A percentile compares a stretch with the other conserved stretches of the same genome.
Evolutionary conservation across 2,888 invertebrate species (phyloP).

Genomic region (Macaria notata): DNA sequence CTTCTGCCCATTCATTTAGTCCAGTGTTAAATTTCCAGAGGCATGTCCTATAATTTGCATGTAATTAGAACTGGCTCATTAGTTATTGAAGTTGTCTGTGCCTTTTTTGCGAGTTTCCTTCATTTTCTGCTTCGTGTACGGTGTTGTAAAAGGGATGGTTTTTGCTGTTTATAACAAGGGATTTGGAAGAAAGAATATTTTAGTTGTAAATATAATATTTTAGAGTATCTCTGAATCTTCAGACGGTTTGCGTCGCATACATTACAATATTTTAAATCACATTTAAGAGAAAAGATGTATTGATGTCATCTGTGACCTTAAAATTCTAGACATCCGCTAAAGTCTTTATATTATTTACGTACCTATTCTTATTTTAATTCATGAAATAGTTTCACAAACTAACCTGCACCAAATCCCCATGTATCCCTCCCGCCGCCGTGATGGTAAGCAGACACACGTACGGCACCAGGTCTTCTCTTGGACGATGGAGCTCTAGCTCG

Average conservation of each 20-base stretch:
- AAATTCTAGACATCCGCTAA: too few relatives aligned
- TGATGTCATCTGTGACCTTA: too few relatives aligned
- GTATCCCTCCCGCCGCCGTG: slow-evolving; percentile 90
- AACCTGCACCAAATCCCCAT: slow-evolving; percentile 94
- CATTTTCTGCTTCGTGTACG: slow-evolving; percentile 14
- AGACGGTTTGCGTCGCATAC: too few relatives aligned
- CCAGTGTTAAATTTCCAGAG: slow-evolving; percentile 30
- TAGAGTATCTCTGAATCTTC: too few relatives aligned
- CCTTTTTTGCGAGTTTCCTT: slow-evolving; percentile 13
- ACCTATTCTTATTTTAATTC: too few relatives aligned
- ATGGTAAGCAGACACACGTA: slow-evolving; percentile 94
- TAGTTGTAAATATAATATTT: too few relatives aligned
- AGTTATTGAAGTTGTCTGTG: slow-evolving; percentile 29
- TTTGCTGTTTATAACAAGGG: too few relatives aligned
- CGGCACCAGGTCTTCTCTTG: slow-evolving; percentile 92
- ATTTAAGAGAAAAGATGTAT: too few relatives aligned
- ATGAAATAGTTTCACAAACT: slow-evolving; percentile 28
- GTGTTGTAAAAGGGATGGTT: neutral
- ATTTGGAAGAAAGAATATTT: too few relatives aligned
- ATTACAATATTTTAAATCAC: too few relatives aligned
- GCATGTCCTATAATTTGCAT: slow-evolving; percentile 34
- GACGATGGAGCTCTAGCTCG: slow-evolving; percentile 91
- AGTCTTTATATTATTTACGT: too few relatives aligned
- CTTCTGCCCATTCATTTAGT: slow-evolving; percentile 26
- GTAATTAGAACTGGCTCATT: slow-evolving; percentile 32